Conservation (phyloP, 2,888 invertebrate genomes). For the Cosmia trapezina region DNA sequence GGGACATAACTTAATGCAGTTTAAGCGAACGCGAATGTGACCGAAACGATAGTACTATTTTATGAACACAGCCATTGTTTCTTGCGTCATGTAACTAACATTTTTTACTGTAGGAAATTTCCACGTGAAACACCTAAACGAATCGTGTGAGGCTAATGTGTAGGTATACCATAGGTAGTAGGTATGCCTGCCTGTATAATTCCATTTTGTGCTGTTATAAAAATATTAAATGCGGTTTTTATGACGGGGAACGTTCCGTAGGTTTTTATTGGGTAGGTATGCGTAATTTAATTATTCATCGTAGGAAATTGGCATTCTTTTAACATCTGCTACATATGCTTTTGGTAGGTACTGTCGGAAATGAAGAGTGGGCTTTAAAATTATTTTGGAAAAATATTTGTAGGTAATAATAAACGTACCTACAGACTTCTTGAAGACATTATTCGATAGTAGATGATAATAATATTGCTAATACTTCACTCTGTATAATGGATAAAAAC, state of each 20-base stretch:
- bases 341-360: background rate
- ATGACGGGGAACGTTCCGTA: constrained; percentile 26
- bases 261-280: background rate
- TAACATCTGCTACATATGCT: background rate
- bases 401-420: background rate
- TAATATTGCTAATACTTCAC: background rate
- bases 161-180: constrained; percentile 20
- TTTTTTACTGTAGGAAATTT: constrained; percentile 64
- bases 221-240: constrained; percentile 31
- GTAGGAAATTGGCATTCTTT: constrained; percentile 7
- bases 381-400: too few relatives aligned
- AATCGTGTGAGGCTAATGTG: constrained; percentile 34
- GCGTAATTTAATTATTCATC: background rate
- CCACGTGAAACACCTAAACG: constrained; percentile 54
- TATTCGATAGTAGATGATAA: background rate
- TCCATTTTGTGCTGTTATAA: constrained; percentile 24
- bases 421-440: background rate
- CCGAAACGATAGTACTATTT: constrained; percentile 52
- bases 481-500: background rate
- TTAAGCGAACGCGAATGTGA: constrained; percentile 30
- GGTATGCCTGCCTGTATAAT: constrained; percentile 8
- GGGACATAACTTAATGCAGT: constrained; percentile 41
- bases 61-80: constrained; percentile 61
- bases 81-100: constrained; percentile 46
- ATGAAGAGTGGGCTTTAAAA: background rate